phyloP scores from a whole-genome alignment of 2,797 vertebrate genomes.

The Mormyrus hasselquistii region DNA sequence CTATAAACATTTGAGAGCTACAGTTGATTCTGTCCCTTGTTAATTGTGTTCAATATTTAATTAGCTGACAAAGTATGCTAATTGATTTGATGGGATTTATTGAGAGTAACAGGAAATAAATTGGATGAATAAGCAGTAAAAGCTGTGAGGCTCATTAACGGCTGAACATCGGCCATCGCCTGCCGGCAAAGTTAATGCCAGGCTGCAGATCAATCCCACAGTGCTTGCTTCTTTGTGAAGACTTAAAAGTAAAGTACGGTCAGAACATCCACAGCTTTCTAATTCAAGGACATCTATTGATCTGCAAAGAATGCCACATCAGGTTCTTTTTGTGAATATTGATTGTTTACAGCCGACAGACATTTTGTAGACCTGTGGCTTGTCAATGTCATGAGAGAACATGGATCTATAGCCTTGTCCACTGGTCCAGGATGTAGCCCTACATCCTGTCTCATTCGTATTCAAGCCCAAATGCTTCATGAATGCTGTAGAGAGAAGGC shows the following conservation, averaged over 20 bases:
- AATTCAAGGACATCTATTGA: not conserved
- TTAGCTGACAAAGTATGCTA: constrained; percentile 57
- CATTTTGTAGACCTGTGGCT: not conserved
- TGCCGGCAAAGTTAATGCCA: constrained; percentile 25
- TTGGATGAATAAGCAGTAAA: constrained; percentile 48
- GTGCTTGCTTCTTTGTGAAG: not conserved
- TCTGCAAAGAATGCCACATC: not conserved
- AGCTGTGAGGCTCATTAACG: constrained; percentile 46
- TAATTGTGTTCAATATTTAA: constrained; percentile 50
- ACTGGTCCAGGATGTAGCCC: not conserved
- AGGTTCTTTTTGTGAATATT: not conserved
- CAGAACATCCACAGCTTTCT: not conserved
- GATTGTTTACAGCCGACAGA: constrained; percentile 11
- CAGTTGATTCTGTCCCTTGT: constrained; percentile 48
- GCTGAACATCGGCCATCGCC: constrained; percentile 42
- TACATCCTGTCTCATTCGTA: constrained; percentile 15
- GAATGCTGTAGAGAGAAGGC: constrained; percentile 18
- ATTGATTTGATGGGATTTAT: constrained; percentile 58
- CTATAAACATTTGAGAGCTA: constrained; percentile 35
- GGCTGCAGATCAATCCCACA: constrained; percentile 1
- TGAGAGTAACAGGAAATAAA: constrained; percentile 53
- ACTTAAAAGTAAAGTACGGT: not conserved
- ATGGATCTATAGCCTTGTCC: not conserved
- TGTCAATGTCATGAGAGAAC: not conserved
- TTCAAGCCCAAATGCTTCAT: constrained; percentile 34